Evolutionary conservation across 2,797 vertebrate species (phyloP), one percentile per base, ranked within the genome.

Genomic region (Clamator glandarius): DNA sequence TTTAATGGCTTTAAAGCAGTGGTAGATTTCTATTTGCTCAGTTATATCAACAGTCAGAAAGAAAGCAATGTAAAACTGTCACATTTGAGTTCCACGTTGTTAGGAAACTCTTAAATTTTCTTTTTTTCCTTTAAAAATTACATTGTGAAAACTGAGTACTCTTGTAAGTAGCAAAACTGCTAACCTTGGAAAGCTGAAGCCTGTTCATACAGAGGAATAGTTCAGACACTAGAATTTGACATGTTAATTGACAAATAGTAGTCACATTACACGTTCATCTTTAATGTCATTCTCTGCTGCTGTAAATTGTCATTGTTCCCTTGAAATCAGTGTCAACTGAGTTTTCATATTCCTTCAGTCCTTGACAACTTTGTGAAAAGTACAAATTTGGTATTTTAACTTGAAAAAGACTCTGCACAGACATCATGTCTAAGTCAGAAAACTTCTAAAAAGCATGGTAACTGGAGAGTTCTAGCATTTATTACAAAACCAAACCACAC

Each of bases 221-320:
- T 84, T 75, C 46, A 90, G 69, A 62, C 18, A 24, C 57, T 54
- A 68, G 15, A 25, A 42, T 87, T 83, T 96, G 91, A 87, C 72
- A 46, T 10, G 1, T 51, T 93, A 94, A 93, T 87, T 91, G 89
- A 87, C 81, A 92, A 86, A 84, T 48, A 87, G 41, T 28, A 61
- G 62, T 81, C 35, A 83, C 42, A 72, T 87, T 89, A 85, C 44
- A 46, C 64, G 85, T 77, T 87, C 75, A 59, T 85, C 24, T 77
- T 89, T 70, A 89, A n/a, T 87, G 89, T 74, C 64, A 74, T 85
- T 89, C 57, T 77, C 48, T 61, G 15, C 46, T 89, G 33, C n/a
- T 74, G 52, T 29, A 67, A 79, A 63, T 79, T 80, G 64, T 61
- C 84, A 72, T 64, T 39, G 26, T 82, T 95, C 31, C 31, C 68